Conservation (phyloP, 2,113 vertebrate species). For the Ailurus styani region DNA sequence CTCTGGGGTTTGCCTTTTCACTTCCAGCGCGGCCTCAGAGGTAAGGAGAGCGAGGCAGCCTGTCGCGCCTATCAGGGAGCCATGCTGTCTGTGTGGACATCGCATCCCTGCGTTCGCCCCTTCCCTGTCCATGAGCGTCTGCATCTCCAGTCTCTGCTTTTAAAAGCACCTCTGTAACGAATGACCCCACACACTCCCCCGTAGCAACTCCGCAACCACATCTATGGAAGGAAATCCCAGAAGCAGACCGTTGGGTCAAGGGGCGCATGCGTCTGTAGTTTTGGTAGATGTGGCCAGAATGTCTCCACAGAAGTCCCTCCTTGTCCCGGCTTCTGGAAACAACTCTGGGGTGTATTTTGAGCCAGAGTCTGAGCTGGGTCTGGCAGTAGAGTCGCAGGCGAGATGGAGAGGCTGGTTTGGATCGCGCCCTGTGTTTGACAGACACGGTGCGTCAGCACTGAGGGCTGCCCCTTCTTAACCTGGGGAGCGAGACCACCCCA, state of each 20-base stretch:
- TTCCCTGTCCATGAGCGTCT: accelerated
- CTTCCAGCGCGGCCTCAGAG: accelerated
- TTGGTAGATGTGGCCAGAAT: not conserved
- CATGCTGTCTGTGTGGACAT: accelerated
- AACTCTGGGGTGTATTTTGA: accelerated
- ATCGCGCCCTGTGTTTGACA: accelerated
- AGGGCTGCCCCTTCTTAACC: no score
- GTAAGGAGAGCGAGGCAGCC: accelerated
- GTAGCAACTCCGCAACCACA: accelerated
- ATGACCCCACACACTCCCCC: accelerated
- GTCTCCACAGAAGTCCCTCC: accelerated
- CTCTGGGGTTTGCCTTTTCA: not conserved
- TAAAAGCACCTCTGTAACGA: accelerated
- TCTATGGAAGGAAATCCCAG: not conserved
- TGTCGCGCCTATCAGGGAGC: accelerated
- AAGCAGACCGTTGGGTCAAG: not conserved
- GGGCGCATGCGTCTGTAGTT: accelerated
- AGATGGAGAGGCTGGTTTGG: not conserved
- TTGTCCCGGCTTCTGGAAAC: not conserved
- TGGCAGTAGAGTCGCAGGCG: not conserved
- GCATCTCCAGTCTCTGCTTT: not conserved
- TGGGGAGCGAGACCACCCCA: not conserved
- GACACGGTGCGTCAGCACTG: accelerated
- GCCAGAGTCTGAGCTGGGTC: not conserved
- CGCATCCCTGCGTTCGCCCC: accelerated